Conservation (phyloP, 37 sponge, comb jelly and placozoan species). For the Ianthella basta region DNA sequence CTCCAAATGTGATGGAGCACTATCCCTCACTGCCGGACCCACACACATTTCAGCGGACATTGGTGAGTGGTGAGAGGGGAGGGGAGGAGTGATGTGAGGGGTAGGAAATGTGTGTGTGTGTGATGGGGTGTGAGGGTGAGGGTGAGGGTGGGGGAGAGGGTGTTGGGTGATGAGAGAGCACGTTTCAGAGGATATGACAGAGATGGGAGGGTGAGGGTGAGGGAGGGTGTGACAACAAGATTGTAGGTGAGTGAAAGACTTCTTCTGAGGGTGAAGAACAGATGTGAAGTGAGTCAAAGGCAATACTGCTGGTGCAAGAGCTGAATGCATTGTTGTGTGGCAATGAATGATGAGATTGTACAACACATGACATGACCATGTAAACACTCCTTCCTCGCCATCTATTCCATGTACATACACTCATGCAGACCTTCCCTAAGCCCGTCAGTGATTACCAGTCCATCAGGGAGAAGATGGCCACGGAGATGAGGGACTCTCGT, state of each 20-base stretch:
- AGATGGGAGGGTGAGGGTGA: not conserved
- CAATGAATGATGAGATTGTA: not conserved
- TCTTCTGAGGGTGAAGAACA: too few relatives aligned
- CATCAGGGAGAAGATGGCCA: slow-evolving; percentile 71
- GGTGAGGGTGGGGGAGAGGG: not conserved
- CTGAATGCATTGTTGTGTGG: slow-evolving; percentile 6
- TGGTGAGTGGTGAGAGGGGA: slow-evolving; percentile 59
- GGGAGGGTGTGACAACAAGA: not conserved
- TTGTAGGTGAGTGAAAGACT: not conserved
- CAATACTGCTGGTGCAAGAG: slow-evolving; percentile 4
- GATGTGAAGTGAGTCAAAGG: too few relatives aligned
- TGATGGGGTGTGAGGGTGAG: not conserved
- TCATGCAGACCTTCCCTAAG: slow-evolving; percentile 40
- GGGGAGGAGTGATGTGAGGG: not conserved
- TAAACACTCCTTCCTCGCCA: too few relatives aligned
- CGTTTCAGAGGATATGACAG: not conserved
- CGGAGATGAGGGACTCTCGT: slow-evolving; percentile 52
- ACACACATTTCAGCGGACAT: slow-evolving; percentile 81
- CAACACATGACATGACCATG: too few relatives aligned
- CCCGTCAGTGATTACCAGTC: slow-evolving; percentile 61
- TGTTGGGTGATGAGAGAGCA: not conserved
- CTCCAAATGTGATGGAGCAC: slow-evolving; percentile 61
- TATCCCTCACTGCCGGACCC: slow-evolving; percentile 79
- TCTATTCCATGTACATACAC: too few relatives aligned
- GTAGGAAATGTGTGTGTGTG: not conserved